Evolutionary conservation across 2,797 vertebrate species (phyloP).

Genomic region (Gila robusta): DNA sequence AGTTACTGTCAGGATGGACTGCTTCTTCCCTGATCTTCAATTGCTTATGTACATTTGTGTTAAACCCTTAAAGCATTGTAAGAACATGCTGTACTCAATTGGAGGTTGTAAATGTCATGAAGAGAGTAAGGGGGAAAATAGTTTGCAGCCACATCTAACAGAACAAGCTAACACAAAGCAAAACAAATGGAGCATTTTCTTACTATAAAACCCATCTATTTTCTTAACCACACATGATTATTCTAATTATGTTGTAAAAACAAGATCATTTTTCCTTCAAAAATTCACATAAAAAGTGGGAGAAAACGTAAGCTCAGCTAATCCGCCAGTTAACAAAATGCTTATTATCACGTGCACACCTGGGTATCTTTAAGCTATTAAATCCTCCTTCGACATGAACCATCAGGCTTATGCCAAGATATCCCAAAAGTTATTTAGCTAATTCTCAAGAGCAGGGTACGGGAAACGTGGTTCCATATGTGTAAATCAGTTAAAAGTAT

Average conservation of each 20-base stretch:
- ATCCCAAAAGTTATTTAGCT: slow-evolving; percentile 15
- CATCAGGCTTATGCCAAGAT: neutral
- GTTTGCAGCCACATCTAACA: slow-evolving; percentile 32
- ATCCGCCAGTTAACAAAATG: slow-evolving; percentile 10
- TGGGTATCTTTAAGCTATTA: slow-evolving; percentile 38
- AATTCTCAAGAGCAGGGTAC: slow-evolving; percentile 38
- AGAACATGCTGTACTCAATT: slow-evolving; percentile 50
- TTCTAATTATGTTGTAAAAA: slow-evolving; percentile 21
- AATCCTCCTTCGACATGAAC: slow-evolving; percentile 11
- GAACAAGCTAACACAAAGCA: slow-evolving; percentile 19
- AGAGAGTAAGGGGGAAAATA: neutral
- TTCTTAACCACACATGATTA: slow-evolving; percentile 17
- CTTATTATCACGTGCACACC: slow-evolving; percentile 11
- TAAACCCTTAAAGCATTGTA: slow-evolving; percentile 11
- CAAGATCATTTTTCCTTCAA: slow-evolving; percentile 16
- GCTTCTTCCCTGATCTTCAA: neutral
- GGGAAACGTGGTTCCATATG: slow-evolving; percentile 63
- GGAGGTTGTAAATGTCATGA: slow-evolving; percentile 15
- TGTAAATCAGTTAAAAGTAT: slow-evolving; percentile 54
- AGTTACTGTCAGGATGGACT: slow-evolving; percentile 2
- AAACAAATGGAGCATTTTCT: slow-evolving; percentile 26
- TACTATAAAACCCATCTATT: slow-evolving; percentile 14
- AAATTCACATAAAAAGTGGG: slow-evolving; percentile 15
- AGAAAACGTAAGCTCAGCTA: neutral
- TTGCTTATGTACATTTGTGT: slow-evolving; percentile 33